These are phyloP conservation scores for Eilema sororculum DNA, from an alignment of 2,888 invertebrate genomes.

Conservation along the genomic window DNA sequence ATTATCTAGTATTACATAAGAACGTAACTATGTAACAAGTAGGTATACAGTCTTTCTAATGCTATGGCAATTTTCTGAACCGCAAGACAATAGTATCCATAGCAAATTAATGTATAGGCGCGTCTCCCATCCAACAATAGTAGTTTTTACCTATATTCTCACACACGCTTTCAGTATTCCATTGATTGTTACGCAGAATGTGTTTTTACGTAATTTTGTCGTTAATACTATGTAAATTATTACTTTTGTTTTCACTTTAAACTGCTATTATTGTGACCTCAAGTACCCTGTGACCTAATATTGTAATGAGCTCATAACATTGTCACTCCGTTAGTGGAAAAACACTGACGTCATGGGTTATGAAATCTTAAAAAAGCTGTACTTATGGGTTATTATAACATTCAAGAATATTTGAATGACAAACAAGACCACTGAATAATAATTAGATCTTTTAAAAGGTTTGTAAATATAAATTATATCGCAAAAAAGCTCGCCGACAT, in stretches of 20 bases:
- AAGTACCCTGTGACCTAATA: slow-evolving; percentile 9
- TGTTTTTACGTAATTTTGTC: slow-evolving; percentile 52
- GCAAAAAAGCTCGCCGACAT: too few species aligned
- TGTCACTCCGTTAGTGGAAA: background rate
- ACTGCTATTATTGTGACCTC: slow-evolving; percentile 37
- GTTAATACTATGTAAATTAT: slow-evolving; percentile 27
- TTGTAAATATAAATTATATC: too few species aligned
- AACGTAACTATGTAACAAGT: slow-evolving; percentile 24
- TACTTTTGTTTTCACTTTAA: slow-evolving; percentile 46
- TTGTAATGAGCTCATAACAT: background rate
- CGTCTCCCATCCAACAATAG: slow-evolving; percentile 54
- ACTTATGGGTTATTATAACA: too few species aligned
- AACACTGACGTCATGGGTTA: background rate
- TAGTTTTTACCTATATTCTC: slow-evolving; percentile 58
- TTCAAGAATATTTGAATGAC: too few species aligned
- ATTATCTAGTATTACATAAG: background rate
- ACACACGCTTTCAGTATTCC: slow-evolving; percentile 68
- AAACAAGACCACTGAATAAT: too few species aligned
- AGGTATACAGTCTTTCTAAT: slow-evolving; percentile 21
- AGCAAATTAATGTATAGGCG: slow-evolving; percentile 25
- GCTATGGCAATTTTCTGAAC: slow-evolving; percentile 21
- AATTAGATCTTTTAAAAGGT: too few species aligned
- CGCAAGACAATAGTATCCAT: slow-evolving; percentile 36
- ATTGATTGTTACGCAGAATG: slow-evolving; percentile 56
- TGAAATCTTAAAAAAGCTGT: background rate